Base-by-base conservation (phyloP, 2,113 vertebrate genomes). In the Cyprinodon tularosa region DNA sequence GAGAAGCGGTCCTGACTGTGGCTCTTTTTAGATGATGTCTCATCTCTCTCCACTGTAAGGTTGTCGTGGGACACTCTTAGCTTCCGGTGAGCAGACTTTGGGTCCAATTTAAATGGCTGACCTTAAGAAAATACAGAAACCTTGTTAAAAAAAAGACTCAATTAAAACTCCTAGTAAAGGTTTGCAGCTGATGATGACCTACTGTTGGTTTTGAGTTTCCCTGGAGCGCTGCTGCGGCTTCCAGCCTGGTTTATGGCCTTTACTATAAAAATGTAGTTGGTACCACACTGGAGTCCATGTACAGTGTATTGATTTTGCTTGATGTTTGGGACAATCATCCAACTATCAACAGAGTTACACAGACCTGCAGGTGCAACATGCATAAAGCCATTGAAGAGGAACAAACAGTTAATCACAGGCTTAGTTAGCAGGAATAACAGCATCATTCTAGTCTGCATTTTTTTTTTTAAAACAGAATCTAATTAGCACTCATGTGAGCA, bases 251-350 rank as follows among this genome's bases (percentile, higher is more conserved):
- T 99, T 87, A 99, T 98, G 84, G 98, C 97, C 89, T 99, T 99
- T 79, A 99, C 97, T 36, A 98, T 90, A 91, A 99, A 99, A 92
- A 99, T 96, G 90, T 99, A 99, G 92, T 96, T 97, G 37, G 97
- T 99, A 78, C 98, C 98, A 37, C 97, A 98, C 92, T 99, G 98
- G 15, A 99, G 93, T 45, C 98, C 98, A 0, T 99, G 98, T 79
- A 99, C 98, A 0, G 98, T 99, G 94, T 99, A 99, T 93, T 99
- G 97, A 89, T 99, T 99, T 86, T 99, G 98, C 85, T 98, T 98
- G 89, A 99, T 99, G 92, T 99, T 99, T 76, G 98, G 98, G 74
- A 98, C 98, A 74, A 99, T 99, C 97, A 99, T 99, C 98, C 98
- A 99, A 94, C 98, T 99, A 86, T 99, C 98, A 36, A 96, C 96